A percentile compares a stretch with the other conserved stretches of the same genome.
Conservation (phyloP, 2,113 vertebrate genomes). For the Calyptomena viridis region DNA sequence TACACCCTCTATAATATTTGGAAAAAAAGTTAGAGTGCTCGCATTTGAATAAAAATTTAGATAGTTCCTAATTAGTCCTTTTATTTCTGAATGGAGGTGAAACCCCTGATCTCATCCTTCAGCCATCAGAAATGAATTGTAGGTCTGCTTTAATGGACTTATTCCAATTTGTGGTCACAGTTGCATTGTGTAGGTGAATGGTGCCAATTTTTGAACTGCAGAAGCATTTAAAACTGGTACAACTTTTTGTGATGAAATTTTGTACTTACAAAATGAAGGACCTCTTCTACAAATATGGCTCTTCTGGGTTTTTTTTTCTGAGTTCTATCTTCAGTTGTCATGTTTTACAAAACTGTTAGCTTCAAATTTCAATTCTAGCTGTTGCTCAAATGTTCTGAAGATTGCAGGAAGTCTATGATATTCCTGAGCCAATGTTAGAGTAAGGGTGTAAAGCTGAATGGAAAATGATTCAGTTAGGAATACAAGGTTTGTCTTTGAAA, state of each 20-base stretch:
- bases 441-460: background rate
- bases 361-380: background rate
- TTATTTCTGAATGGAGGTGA: background rate
- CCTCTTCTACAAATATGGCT: background rate
- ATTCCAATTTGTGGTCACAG: background rate
- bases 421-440: background rate
- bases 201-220: background rate
- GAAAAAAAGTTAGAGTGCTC: background rate
- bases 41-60: background rate
- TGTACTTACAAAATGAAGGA: background rate
- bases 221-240: background rate
- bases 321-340: background rate
- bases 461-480: background rate
- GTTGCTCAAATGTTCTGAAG: background rate
- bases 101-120: background rate
- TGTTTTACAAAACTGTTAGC: background rate
- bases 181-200: background rate
- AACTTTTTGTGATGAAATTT: background rate
- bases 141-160: background rate
- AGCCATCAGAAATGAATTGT: background rate
- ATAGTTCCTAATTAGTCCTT: background rate
- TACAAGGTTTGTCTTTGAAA: background rate
- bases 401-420: background rate
- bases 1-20: background rate
- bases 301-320: background rate